These are phyloP conservation scores for Drymonia ruficornis DNA, from an alignment of 2,888 invertebrate species.

Conservation along the genomic window DNA sequence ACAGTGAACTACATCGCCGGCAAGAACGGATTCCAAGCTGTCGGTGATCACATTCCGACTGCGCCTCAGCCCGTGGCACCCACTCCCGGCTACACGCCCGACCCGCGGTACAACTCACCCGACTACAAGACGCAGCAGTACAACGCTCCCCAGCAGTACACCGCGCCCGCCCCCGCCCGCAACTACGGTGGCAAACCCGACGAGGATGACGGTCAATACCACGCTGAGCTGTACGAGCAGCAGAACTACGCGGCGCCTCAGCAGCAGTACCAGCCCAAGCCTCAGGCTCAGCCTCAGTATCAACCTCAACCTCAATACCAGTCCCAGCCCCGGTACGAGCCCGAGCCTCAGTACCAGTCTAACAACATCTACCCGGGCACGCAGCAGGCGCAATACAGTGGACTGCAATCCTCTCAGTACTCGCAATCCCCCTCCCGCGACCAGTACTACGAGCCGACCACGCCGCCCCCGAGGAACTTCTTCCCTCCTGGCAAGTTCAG, in stretches of 20 bases:
- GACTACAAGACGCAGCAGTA: slow-evolving; percentile 76
- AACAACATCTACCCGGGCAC: slow-evolving; percentile 79
- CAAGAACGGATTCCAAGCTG: slow-evolving; percentile 92
- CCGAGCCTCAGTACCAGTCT: slow-evolving; percentile 54
- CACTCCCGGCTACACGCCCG: slow-evolving; percentile 81
- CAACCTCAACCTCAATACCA: slow-evolving; percentile 62
- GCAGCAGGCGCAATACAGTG: slow-evolving; percentile 79
- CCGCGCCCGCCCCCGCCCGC: slow-evolving; percentile 77
- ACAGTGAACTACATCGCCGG: slow-evolving; percentile 94
- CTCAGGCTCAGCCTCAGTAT: slow-evolving; percentile 64
- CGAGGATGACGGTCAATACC: slow-evolving; percentile 81
- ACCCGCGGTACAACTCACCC: slow-evolving; percentile 84
- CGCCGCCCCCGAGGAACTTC: slow-evolving; percentile 90
- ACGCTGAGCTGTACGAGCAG: slow-evolving; percentile 80
- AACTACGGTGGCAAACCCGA: slow-evolving; percentile 77
- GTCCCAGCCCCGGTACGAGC: slow-evolving; percentile 41
- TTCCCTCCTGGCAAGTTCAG: slow-evolving; percentile 94
- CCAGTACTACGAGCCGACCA: slow-evolving; percentile 85
- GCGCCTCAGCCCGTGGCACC: slow-evolving; percentile 85
- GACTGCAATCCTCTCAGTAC: slow-evolving; percentile 67
- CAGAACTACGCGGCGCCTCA: slow-evolving; percentile 72
- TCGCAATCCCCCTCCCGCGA: slow-evolving; percentile 52
- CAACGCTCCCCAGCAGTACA: slow-evolving; percentile 78
- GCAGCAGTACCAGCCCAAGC: slow-evolving; percentile 61
- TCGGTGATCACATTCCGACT: slow-evolving; percentile 91